Base-by-base conservation (phyloP, 2,888 invertebrate genomes). In the Stratiomys singularior region DNA sequence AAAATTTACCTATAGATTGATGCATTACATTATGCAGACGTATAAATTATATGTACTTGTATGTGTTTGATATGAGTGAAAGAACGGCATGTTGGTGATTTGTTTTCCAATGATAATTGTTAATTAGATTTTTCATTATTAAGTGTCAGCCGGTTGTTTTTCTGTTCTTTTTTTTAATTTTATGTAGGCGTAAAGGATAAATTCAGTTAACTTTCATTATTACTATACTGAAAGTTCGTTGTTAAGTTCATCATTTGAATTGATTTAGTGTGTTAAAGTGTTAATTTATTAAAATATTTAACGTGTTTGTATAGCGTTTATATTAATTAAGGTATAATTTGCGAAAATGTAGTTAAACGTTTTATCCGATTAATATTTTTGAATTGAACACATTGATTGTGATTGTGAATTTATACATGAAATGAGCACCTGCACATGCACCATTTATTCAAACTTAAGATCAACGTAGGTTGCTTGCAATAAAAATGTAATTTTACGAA, bases 181-280 rank as follows among this genome's bases (percentile, higher is more conserved):
- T 37, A n/a, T n/a, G n/a, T n/a, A n/a, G 7, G 7, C 44, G 44
- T 44, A 13, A 44, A 9, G 44, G 9, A 44, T 9, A 44, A 44
- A 56, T 56, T 56, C n/a, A 56, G n/a, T 56, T 7, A 56, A n/a
- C n/a, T 52, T n/a, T 23, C 7, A 25, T 60, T 60, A 25, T 60
- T 60, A 60, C 7, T 60, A 25, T 60, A 25, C n/a, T n/a, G 5
- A 27, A n/a, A 11, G 64, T 64, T 64, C 30, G 13, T 64, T 64
- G 64, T 64, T 64, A 23, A 64, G 64, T 64, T 64, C 13, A 64
- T 64, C 64, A 1, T 27, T 64, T 64, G 28, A 52, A 64, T 64
- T 64, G 15, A 64, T 64, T 64, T 64, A 25, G 23, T 52, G 18
- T 52, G 52, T 52, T 15, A n/a, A 9, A 13, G 52, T 52, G 52